Percentiles rank a stretch among this genome's conserved stretches.
phyloP scores from a whole-genome alignment of 2,113 vertebrate species.

The Coptodon bakossiorum region DNA sequence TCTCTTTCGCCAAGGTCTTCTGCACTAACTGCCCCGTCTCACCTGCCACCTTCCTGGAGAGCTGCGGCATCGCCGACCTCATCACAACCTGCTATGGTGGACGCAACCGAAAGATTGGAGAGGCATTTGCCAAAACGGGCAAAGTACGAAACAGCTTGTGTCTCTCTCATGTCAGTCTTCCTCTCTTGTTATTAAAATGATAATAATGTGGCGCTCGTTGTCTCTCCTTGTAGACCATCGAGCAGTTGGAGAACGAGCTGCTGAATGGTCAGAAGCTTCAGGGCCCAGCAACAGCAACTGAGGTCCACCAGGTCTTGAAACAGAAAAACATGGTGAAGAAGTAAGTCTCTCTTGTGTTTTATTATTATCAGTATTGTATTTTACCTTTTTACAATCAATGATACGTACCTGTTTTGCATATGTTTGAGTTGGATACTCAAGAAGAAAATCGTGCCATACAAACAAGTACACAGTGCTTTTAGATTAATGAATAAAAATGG shows the following conservation, averaged over 20 bases:
- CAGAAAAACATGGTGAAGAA: constrained; percentile 83
- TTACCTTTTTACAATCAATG: background rate
- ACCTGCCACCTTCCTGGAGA: constrained; percentile 89
- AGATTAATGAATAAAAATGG: background rate
- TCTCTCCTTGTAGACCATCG: constrained; percentile 77
- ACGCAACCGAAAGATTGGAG: constrained; percentile 90
- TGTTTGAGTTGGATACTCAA: background rate
- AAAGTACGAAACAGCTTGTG: constrained; percentile 69
- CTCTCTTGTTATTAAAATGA: background rate
- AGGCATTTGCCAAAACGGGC: constrained; percentile 87
- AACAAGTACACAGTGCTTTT: background rate
- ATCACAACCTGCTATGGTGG: constrained; percentile 96
- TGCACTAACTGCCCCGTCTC: constrained; percentile 79
- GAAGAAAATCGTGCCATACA: background rate
- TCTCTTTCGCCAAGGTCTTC: constrained; percentile 84
- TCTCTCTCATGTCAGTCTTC: background rate
- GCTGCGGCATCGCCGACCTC: constrained; percentile 92
- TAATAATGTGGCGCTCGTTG: rapidly evolving
- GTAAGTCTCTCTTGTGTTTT: constrained; percentile 68
- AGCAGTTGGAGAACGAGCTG: constrained; percentile 93
- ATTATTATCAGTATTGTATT: background rate
- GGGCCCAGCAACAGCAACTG: constrained; percentile 87
- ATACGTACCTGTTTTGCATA: background rate
- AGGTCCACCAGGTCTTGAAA: constrained; percentile 84
- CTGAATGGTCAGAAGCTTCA: constrained; percentile 97